Conservation (phyloP, 1,140 invertebrate genomes). For the Solenopsis fugax region DNA sequence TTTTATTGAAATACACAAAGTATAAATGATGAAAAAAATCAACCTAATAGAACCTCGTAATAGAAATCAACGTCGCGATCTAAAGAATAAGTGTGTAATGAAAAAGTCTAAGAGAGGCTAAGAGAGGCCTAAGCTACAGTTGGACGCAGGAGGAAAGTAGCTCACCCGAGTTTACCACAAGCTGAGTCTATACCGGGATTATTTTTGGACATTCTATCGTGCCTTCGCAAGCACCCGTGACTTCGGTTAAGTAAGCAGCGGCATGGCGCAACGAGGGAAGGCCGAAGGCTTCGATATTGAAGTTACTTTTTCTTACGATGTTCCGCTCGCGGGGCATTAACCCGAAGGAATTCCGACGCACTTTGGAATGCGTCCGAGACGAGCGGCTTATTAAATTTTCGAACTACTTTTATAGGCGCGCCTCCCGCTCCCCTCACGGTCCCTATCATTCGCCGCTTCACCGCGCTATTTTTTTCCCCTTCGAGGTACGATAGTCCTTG, state of each 20-base stretch:
- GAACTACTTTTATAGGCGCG: slow-evolving; percentile 42
- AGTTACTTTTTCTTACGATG: slow-evolving; percentile 51
- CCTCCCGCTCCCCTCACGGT: not conserved
- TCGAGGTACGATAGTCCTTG: not conserved
- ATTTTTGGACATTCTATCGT: slow-evolving; percentile 57
- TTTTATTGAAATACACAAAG: not conserved
- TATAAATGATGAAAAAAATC: not conserved
- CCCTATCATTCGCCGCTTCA: slow-evolving; percentile 35
- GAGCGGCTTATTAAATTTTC: slow-evolving; percentile 62
- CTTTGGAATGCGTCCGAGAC: slow-evolving; percentile 45
- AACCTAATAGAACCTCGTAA: too few species aligned
- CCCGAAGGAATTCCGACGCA: slow-evolving; percentile 46
- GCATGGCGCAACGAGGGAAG: not conserved
- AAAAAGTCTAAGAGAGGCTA: not conserved
- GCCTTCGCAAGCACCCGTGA: slow-evolving; percentile 20
- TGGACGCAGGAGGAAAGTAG: slow-evolving; percentile 32
- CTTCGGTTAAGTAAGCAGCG: slow-evolving; percentile 34
- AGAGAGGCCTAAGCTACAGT: not conserved
- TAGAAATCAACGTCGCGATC: not conserved
- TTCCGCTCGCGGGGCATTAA: slow-evolving; percentile 27
- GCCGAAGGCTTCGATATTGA: slow-evolving; percentile 19
- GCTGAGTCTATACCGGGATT: slow-evolving; percentile 37
- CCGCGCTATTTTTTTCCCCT: not conserved
- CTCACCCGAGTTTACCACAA: slow-evolving; percentile 49
- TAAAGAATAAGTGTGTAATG: not conserved